phyloP scores from a whole-genome alignment of 2,113 vertebrate species.

The Petrocephalus zakoni region DNA sequence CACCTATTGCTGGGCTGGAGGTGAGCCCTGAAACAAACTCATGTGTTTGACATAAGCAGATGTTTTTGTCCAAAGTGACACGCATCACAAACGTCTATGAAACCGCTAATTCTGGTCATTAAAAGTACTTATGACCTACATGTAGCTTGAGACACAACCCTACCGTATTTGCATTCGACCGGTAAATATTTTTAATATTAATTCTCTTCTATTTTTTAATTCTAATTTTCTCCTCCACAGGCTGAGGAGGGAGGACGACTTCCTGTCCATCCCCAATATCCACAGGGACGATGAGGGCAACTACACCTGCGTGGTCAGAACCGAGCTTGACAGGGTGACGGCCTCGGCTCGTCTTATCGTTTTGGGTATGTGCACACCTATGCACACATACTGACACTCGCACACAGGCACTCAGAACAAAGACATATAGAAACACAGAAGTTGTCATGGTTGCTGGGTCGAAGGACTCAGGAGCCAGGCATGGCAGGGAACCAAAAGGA shows the following conservation, averaged over 20 bases:
- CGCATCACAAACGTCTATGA: background rate
- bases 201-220: background rate
- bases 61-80: background rate
- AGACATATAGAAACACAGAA: background rate
- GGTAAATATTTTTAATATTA: background rate
- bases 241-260: constrained; percentile 82
- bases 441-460: background rate
- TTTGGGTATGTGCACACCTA: constrained; percentile 66
- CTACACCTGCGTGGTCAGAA: constrained; percentile 84
- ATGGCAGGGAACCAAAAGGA: too few relatives aligned
- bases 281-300: constrained; percentile 80
- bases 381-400: background rate
- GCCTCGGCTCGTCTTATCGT: constrained; percentile 84
- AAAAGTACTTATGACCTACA: background rate
- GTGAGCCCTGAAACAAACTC: constrained; percentile 32
- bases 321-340: constrained; percentile 80
- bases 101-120: background rate
- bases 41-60: background rate
- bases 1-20: constrained; percentile 65
- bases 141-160: background rate
- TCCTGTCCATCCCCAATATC: constrained; percentile 77
- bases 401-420: background rate
- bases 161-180: background rate
- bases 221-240: constrained; percentile 47
- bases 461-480: too few relatives aligned